A percentile compares a stretch with the other conserved stretches of the same genome.
Conservation (phyloP, 2,888 invertebrate species). For the Apamea sordens region DNA sequence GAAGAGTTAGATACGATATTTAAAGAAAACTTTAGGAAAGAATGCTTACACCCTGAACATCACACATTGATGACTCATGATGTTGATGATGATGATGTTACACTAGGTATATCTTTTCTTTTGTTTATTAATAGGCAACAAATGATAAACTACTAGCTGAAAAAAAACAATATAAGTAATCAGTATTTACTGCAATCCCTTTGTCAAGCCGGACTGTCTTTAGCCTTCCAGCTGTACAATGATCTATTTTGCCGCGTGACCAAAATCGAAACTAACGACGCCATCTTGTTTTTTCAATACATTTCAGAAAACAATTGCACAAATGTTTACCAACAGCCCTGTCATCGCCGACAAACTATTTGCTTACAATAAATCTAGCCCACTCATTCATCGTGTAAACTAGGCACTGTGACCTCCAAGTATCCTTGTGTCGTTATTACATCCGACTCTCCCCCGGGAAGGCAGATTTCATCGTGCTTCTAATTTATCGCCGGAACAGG, state of each 20-base stretch:
- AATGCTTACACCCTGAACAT: background rate
- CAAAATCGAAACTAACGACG: background rate
- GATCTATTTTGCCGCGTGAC: background rate
- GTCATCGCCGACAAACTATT: background rate
- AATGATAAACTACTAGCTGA: background rate
- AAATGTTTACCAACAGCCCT: background rate
- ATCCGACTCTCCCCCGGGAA: constrained; percentile 57
- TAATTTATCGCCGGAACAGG: constrained; percentile 57
- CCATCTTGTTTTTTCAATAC: background rate
- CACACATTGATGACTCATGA: background rate
- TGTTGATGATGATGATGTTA: too few relatives aligned
- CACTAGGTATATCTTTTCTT: background rate
- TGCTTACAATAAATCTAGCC: background rate
- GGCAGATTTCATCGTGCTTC: constrained; percentile 55
- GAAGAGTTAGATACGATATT: background rate
- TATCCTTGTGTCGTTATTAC: constrained; percentile 46
- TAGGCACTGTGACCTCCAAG: constrained; percentile 42
- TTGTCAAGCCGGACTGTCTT: background rate
- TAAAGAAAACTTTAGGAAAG: background rate
- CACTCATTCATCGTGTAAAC: constrained; percentile 30
- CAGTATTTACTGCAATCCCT: background rate
- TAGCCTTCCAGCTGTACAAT: background rate
- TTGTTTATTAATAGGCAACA: too few relatives aligned
- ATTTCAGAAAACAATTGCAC: background rate
- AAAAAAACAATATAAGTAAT: background rate